A percentile compares a stretch with the other conserved stretches of the same genome.
phyloP scores from a whole-genome alignment of 2,888 invertebrate species.

The Tethea ocularis region DNA sequence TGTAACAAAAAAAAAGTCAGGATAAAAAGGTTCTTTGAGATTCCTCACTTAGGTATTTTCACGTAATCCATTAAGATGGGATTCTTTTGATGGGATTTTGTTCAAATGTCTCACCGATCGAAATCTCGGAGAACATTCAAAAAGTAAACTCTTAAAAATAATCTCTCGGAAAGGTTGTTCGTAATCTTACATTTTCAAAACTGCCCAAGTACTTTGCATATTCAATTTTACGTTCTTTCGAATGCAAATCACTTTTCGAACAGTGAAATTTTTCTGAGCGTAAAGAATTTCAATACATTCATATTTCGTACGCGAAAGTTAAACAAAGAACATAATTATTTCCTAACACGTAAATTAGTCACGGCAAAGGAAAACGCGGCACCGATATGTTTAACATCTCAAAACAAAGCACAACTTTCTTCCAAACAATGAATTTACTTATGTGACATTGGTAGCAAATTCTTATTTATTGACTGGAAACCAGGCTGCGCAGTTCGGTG shows the following conservation, averaged over 20 bases:
- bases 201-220: constrained; percentile 7
- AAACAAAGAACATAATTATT: constrained; percentile 66
- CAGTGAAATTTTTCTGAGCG: constrained; percentile 63
- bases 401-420: constrained; percentile 76
- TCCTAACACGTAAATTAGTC: constrained; percentile 69
- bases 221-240: constrained; percentile 9
- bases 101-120: constrained; percentile 23
- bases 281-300: constrained; percentile 58
- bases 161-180: background rate
- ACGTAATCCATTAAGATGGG: constrained; percentile 35
- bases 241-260: constrained; percentile 22
- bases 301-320: constrained; percentile 42
- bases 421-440: constrained; percentile 60
- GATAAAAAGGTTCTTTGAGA: constrained; percentile 17
- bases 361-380: constrained; percentile 64
- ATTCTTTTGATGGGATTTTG: constrained; percentile 28
- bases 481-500: constrained; percentile 50
- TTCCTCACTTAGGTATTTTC: constrained; percentile 22
- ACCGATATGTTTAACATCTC: constrained; percentile 65
- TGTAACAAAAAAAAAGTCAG: background rate
- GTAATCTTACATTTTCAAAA: constrained; percentile 4
- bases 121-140: constrained; percentile 22
- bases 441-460: constrained; percentile 43
- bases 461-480: constrained; percentile 66
- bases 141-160: constrained; percentile 13